Base-by-base conservation (phyloP, 2,797 vertebrate genomes). In the Taenioides sp. region DNA sequence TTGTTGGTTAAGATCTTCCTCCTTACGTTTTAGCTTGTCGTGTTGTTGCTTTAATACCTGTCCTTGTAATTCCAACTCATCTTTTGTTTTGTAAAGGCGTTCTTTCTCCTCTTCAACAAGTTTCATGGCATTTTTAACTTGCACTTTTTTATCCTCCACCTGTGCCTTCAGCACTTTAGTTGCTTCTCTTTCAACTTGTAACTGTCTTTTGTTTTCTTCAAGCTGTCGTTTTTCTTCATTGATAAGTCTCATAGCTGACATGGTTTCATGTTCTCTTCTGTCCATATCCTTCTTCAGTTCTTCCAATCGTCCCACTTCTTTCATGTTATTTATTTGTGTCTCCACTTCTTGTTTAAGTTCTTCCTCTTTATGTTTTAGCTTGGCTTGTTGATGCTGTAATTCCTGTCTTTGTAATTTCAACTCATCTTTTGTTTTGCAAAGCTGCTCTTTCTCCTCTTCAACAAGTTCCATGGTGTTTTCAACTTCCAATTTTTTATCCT, bases 251-350 rank as follows among this genome's bases (percentile, higher is more conserved):
- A 3, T 65, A 7, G 23, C 43, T 12, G 22, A 7, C 1, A 25
- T 47, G 25, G 34, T 37, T 31, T 57, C 66, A 58, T 25, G 28
- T 57, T 22, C 37, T 40, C 43, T 69, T 31, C 43, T 20, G 1
- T 57, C 57, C 20, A 74, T 20, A 27, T 65, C 62, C 5, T 31
- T 64, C 34, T 37, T 37, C 34, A 37, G 7, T 37, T 37, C 34
- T 37, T 37, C 34, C 34, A 37, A 10, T 37, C 43, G 22, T 55
- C 25, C 5, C 34, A 18, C n/a, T 25, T 69, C 14, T 0, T 31
- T 25, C 25, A 66, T 20, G 49, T 14, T 49, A 52, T 66, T 66
- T 9, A 66, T 54, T 66, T 54, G 65, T 12, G 25, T 31, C 47
- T 54, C 65, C 2, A 66, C 2, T 47, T 52, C 11, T 68, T 68